Percentiles rank a stretch among this genome's conserved stretches.
Evolutionary conservation across 2,888 invertebrate species (phyloP).

Genomic region (Argyresthia albistria): DNA sequence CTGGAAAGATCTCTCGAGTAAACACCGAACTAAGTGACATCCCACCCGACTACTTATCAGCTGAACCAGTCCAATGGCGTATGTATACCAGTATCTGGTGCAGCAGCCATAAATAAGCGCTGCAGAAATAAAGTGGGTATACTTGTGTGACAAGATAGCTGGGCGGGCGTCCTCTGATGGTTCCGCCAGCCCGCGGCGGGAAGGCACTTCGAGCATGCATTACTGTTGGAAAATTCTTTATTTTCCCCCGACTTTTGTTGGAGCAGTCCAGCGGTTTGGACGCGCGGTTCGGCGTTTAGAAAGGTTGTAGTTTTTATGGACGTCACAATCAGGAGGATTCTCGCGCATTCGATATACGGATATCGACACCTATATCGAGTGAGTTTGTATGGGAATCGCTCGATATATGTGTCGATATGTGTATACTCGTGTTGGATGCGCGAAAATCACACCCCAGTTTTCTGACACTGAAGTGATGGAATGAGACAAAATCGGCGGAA

Average conservation of each 20-base stretch:
- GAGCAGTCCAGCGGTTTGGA: not conserved
- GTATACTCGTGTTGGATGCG: too few species aligned
- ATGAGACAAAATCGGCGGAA: too few species aligned
- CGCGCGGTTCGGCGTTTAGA: not conserved
- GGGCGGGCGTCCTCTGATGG: slow-evolving; percentile 37
- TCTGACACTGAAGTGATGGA: too few species aligned
- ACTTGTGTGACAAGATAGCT: slow-evolving; percentile 56
- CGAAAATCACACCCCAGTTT: too few species aligned
- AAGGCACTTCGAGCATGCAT: not conserved
- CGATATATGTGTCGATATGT: too few species aligned
- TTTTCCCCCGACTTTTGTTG: not conserved
- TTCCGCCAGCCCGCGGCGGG: slow-evolving; percentile 2
- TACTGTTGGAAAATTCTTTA: not conserved
- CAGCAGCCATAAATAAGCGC: slow-evolving; percentile 14
- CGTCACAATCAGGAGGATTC: too few species aligned
- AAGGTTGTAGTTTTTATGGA: too few species aligned
- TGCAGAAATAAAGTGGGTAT: slow-evolving; percentile 38
- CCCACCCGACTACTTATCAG: slow-evolving; percentile 12
- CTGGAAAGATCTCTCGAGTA: too few species aligned
- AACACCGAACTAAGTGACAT: too few species aligned
- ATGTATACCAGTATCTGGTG: slow-evolving; percentile 31
- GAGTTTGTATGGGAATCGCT: too few species aligned
- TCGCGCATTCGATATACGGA: too few species aligned
- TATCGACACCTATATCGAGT: too few species aligned
- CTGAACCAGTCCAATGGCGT: slow-evolving; percentile 25